Evolutionary conservation across 1,140 invertebrate species (phyloP), one percentile per base, ranked within the genome.

Genomic region (Aphis gossypii): DNA sequence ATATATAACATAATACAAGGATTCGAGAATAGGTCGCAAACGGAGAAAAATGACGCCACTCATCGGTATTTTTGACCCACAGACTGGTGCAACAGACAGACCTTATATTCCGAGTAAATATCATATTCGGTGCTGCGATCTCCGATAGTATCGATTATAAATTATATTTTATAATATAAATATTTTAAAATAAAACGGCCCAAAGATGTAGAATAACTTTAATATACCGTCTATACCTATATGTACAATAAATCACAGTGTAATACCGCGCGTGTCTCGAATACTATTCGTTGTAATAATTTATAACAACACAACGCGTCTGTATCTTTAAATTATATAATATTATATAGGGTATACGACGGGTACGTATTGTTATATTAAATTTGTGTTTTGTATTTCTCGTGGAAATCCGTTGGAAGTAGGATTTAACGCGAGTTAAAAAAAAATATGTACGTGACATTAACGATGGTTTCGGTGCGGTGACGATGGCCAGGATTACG

Each of bases 401-500:
- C 60, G 60, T 30, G 60, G 35, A 84, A 25, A 44, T 84, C 38
- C 38, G 83, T 86, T 86, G 41, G 83, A 44, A 86, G 41, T 5
- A 86, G 83, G 83, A 44, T 86, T 86, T 86, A 46, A 41, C 38
- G 23, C 38, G 83, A 8, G 23, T 46, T 46, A 44, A 41, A 76
- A n/a, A 76, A 41, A 41, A 41, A 41, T 41, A 41, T 41, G 83
- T 86, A 86, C 83, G 84, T 46, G 84, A 87, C 30, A 87, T 87
- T 46, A 46, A 87, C 30, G 84, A 76, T 87, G 41, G 44, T 87
- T 46, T 44, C 41, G 44, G 88, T 56, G 35, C 60, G 60, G n/a
- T n/a, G n/a, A n/a, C 87, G 46, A 48, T 89, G n/a, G 30, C 20
- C 18, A 9, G 35, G 46, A 51, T 56, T 54, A 54, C 35, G 88